Evolutionary conservation across 2,888 invertebrate species (phyloP).

Genomic region (Serrognathus titanus): DNA sequence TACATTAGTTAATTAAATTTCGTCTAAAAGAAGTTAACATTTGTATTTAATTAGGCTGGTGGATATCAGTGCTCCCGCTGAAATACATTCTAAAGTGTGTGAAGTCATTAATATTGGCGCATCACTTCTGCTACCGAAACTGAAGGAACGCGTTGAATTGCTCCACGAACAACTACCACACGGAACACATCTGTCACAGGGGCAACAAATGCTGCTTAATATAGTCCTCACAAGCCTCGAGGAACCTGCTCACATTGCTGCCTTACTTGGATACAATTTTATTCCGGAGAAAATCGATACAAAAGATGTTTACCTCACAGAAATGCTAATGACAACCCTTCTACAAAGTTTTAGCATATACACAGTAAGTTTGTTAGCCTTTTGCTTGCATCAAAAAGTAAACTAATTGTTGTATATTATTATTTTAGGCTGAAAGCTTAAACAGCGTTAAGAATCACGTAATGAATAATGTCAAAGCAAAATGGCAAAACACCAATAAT

Average conservation of each 20-base stretch:
- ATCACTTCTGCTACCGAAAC: slow-evolving; percentile 56
- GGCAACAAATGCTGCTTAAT: slow-evolving; percentile 59
- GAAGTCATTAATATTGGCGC: slow-evolving; percentile 60
- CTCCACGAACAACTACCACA: slow-evolving; percentile 55
- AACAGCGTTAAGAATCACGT: slow-evolving; percentile 37
- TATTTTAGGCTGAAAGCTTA: slow-evolving; percentile 39
- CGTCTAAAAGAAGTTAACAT: too few relatives aligned
- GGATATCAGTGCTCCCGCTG: slow-evolving; percentile 49
- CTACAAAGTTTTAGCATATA: slow-evolving; percentile 53
- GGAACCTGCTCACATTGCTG: slow-evolving; percentile 57
- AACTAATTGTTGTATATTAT: neutral
- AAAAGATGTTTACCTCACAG: slow-evolving; percentile 44
- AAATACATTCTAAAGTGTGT: slow-evolving; percentile 54
- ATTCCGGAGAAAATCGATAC: slow-evolving; percentile 32
- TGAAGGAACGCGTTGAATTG: slow-evolving; percentile 57
- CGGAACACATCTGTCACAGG: slow-evolving; percentile 54
- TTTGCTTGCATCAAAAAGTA: neutral
- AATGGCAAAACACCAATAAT: slow-evolving; percentile 37
- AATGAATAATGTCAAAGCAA: slow-evolving; percentile 31
- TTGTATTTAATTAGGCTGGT: slow-evolving; percentile 36
- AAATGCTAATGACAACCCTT: slow-evolving; percentile 55
- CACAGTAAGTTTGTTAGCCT: slow-evolving; percentile 46
- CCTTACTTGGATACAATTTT: slow-evolving; percentile 52
- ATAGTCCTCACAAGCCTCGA: slow-evolving; percentile 60
- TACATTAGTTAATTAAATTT: too few relatives aligned